Evolutionary conservation across 1,140 invertebrate genomes (phyloP), one percentile per base, ranked within the genome.

Genomic region (Aphelenchoides besseyi): DNA sequence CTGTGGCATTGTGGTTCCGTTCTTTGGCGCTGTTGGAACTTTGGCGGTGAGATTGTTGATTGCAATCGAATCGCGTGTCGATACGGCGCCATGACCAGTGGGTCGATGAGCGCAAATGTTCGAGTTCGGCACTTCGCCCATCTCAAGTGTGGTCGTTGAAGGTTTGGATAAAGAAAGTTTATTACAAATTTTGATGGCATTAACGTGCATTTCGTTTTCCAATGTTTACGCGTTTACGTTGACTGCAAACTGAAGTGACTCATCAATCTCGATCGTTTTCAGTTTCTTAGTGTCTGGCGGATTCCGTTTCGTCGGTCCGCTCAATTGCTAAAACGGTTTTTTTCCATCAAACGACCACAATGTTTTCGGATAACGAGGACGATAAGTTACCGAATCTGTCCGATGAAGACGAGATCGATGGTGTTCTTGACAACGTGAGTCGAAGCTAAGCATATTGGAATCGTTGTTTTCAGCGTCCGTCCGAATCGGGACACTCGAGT

Each of bases 221-320:
- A 59, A 8, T 59, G 55, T 59, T 59, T 59, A 59, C 18, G 5
- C 18, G 18, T 59, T 59, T 59, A 5, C 18, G 55, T 59, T 33
- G 5, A 23, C 41, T 23, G 41, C n/a, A n/a, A n/a, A n/a, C n/a
- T n/a, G 41, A 48, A 12, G 41, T 23, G 12, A 48, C 41, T 59
- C 5, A 59, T 23, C 18, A 8, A 29, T 33, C 12, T 59, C 18
- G 18, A 59, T n/a, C n/a, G 5, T 5, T 59, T 59, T 59, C 18
- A 59, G 55, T 41, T n/a, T 8, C 5, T 59, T 59, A 23, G 18
- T 8, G 5, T 8, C 5, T 8, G 18, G 5, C 18, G 55, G 18
- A 5, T 59, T 18, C 18, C 55, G 23, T 23, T 59, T 33, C 12
- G 26, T 59, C 55, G 37, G n/a, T 41, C 37, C 37, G 37, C 55